Base-by-base conservation (phyloP, 2,113 vertebrate species). In the Mesembrinibis cayennensis region DNA sequence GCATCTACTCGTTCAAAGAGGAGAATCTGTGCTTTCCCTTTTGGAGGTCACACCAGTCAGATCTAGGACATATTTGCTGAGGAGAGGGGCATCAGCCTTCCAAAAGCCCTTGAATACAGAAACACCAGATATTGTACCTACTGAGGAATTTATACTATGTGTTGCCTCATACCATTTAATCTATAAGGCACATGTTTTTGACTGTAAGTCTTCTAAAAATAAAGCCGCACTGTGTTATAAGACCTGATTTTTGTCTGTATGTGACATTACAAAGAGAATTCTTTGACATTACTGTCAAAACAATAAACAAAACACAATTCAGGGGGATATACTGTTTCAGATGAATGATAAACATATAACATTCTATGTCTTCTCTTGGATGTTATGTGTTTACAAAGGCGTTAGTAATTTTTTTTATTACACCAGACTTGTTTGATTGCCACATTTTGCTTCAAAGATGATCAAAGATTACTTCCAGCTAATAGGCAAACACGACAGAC, bases 261-360 rank as follows among this genome's bases (percentile, higher is more conserved):
- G 59, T 91, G 90, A 63, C 69, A 90, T 82, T 87, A 92, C 59
- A 78, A 77, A 95, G 62, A 88, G 42, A 81, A 80, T 87, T 91
- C 50, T 95, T 93, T 94, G 77, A 80, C 63, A 32, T 36, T 82
- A 85, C 86, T 76, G 81, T 89, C 87, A 91, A 97, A 97, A 71
- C 66, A 95, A 94, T 69, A 92, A 88, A 78, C 38, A 87, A 82
- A 91, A 56, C 26, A 82, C 40, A 84, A 32, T 89, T 76, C 87
- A 93, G 40, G 15, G 25, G n/a, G 21, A 77, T 73, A 89, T 59
- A 90, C 36, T 72, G 73, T 73, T 88, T 74, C 59, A 89, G 67
- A 87, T 90, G 32, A 78, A 83, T 65, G 62, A n/a, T 44, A 53
- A 87, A 30, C 32, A 76, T 36, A 36, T 87, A 92, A 92, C 77